Evolutionary conservation across 1,140 invertebrate genomes (phyloP).

Genomic region (Berghia stephanieae): DNA sequence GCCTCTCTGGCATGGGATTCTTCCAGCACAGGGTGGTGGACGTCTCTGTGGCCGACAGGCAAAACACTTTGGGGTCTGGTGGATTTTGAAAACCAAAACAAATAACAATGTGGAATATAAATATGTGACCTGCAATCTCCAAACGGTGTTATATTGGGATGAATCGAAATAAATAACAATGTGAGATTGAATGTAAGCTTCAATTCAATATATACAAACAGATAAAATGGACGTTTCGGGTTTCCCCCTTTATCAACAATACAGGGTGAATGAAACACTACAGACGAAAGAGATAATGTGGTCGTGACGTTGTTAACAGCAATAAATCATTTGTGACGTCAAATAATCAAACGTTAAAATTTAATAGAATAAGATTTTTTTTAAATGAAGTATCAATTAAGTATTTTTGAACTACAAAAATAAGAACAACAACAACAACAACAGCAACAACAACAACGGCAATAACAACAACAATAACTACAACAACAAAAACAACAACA

Average conservation of each 20-base stretch:
- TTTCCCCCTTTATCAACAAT: background rate
- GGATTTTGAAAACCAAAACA: too few relatives aligned
- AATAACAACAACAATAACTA: too few relatives aligned
- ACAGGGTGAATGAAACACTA: background rate
- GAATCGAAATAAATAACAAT: background rate
- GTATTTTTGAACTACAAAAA: background rate
- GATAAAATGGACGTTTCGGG: background rate
- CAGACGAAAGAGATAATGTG: too few relatives aligned
- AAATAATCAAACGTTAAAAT: too few relatives aligned
- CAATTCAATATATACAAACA: background rate
- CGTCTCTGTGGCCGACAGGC: slow-evolving; percentile 22
- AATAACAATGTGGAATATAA: background rate
- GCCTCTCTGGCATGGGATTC: slow-evolving; percentile 30
- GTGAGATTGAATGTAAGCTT: too few relatives aligned
- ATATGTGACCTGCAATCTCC: background rate
- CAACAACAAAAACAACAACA: too few relatives aligned
- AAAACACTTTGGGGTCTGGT: slow-evolving; percentile 36
- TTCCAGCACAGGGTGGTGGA: slow-evolving; percentile 39
- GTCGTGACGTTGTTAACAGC: too few relatives aligned
- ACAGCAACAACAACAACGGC: too few relatives aligned
- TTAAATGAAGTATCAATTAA: background rate
- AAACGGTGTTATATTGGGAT: background rate
- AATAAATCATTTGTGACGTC: too few relatives aligned
- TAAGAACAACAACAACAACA: background rate
- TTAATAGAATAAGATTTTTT: too few relatives aligned